Base-by-base conservation (phyloP, 2,113 vertebrate genomes). In the Silurus asotus region DNA sequence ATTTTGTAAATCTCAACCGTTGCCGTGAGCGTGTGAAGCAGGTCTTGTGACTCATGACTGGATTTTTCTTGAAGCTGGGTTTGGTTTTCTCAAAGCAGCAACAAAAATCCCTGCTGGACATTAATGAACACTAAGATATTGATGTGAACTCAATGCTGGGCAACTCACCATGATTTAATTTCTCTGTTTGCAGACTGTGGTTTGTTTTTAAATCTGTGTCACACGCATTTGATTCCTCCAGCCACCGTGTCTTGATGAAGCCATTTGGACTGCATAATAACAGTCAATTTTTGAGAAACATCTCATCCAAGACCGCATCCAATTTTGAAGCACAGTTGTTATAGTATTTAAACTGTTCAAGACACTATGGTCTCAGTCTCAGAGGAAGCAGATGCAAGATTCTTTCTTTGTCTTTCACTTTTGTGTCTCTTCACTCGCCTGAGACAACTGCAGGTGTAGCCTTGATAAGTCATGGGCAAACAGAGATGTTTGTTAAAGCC, bases 161-260 rank as follows among this genome's bases (percentile, higher is more conserved):
- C 49, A 53, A 7, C 1, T 51, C 23, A 65, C 20, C 62, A 69
- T 37, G 56, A 9, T 77, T 80, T 86, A 6, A 90, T 91, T 91
- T 91, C 61, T 77, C 85, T 90, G 91, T 89, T 81, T 92, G 94
- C 97, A 96, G 96, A 96, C 95, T 96, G 61, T 87, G 67, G 87
- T 93, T 95, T 80, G 28, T 28, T 84, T 88, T 88, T 90, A 89
- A 87, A 87, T 89, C 91, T 89, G 89, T 86, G 92, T 88, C 92
- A 81, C 93, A 96, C 97, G 94, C 95, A 96, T 96, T 94, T 83
- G 13, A 45, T 88, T 92, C 91, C 77, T 92, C 92, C 91, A 93
- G 91, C 91, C 90, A 89, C 72, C 0, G 25, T 69, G 45, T 53
- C 89, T 90, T 88, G 92, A 95, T 94, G 93, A 90, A 90, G 87